Percentiles rank a stretch among this genome's conserved stretches.
Evolutionary conservation across 2,888 invertebrate genomes (phyloP).

Genomic region (Harpalus rufipes): DNA sequence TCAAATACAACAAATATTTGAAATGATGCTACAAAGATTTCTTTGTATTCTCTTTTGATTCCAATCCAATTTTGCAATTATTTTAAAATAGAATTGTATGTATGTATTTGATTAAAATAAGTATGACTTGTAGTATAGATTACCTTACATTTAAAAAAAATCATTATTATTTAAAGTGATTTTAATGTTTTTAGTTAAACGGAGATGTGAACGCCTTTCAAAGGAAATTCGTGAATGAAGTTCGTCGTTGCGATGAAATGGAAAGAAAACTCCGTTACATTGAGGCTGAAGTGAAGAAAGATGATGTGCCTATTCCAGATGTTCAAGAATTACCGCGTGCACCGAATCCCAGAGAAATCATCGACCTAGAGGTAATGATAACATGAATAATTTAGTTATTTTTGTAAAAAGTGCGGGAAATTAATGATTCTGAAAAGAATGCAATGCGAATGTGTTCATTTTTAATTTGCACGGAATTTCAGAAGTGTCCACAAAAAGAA

Average conservation of each 20-base stretch:
- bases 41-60: no score
- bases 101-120: no score
- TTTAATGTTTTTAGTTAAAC: slow-evolving; percentile 84
- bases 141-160: not conserved
- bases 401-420: no score
- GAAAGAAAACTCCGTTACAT: slow-evolving; percentile 96
- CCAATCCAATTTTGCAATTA: no score
- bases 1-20: no score
- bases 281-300: slow-evolving; percentile 98
- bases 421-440: no score
- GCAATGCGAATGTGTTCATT: no score
- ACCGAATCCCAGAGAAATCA: slow-evolving; percentile 99
- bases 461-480: no score
- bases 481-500: no score
- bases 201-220: slow-evolving; percentile 99
- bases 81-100: no score
- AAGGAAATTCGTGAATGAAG: slow-evolving; percentile 98
- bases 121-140: not conserved
- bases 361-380: slow-evolving; percentile 91
- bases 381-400: no score
- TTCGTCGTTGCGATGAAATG: slow-evolving; percentile 99
- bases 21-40: no score
- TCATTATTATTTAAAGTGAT: not conserved
- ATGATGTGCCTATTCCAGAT: slow-evolving; percentile 98
- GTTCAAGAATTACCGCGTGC: slow-evolving; percentile 99